Conservation (phyloP, 2,113 vertebrate genomes). For the Arizona elegans region DNA sequence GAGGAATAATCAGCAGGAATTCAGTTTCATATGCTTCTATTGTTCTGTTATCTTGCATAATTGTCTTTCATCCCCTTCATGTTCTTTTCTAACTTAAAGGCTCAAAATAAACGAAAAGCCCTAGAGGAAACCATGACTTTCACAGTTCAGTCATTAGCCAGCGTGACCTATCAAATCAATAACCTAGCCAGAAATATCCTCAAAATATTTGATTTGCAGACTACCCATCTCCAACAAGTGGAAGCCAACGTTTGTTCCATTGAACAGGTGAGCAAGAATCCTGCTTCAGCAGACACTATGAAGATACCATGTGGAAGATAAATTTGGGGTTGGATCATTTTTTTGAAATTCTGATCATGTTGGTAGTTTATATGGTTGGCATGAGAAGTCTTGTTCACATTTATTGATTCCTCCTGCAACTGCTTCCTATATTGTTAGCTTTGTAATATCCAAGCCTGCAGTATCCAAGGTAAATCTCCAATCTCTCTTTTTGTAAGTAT, state of each 20-base stretch:
- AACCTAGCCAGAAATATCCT: slow-evolving; percentile 76
- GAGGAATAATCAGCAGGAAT: background rate
- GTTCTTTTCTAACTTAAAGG: slow-evolving; percentile 60
- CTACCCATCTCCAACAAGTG: slow-evolving; percentile 70
- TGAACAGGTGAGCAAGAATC: slow-evolving; percentile 71
- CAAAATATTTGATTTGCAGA: slow-evolving; percentile 81
- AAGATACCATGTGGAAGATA: background rate
- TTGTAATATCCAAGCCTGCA: background rate
- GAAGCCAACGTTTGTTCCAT: slow-evolving; percentile 76
- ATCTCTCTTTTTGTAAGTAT: background rate
- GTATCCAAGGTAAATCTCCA: background rate
- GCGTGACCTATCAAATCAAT: slow-evolving; percentile 85
- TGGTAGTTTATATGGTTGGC: background rate
- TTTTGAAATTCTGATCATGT: background rate
- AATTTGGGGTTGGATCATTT: background rate
- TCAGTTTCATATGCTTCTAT: background rate
- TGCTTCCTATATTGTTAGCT: background rate
- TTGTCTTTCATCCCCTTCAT: background rate
- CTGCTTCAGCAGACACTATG: fast-evolving
- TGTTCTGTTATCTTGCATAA: fast-evolving
- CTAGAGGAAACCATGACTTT: slow-evolving; percentile 85
- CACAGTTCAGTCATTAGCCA: slow-evolving; percentile 86
- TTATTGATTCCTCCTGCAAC: background rate
- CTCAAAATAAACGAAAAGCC: slow-evolving; percentile 73
- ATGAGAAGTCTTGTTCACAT: background rate